phyloP scores from a whole-genome alignment of 2,113 vertebrate species.

The Cyprinodon brontotheroides region DNA sequence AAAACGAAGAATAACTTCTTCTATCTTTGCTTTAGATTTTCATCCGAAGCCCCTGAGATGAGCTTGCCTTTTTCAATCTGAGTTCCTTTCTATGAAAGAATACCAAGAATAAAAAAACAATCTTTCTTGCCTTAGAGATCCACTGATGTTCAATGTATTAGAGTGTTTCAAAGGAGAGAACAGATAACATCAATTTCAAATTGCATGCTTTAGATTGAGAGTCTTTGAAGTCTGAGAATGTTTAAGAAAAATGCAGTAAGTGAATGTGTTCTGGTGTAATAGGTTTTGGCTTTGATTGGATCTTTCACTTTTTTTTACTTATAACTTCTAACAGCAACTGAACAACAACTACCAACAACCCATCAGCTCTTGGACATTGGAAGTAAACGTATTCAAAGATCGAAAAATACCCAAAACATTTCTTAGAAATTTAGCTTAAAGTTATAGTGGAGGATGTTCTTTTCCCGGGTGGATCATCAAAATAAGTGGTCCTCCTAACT shows the following conservation, averaged over 20 bases:
- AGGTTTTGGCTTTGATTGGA: conserved; percentile 12
- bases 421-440: too few relatives aligned
- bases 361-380: background rate
- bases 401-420: too few relatives aligned
- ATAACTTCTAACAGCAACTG: background rate
- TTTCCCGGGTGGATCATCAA: too few relatives aligned
- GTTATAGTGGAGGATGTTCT: too few relatives aligned
- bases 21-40: conserved; percentile 34
- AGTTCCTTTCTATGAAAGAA: conserved; percentile 30
- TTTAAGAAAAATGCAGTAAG: conserved; percentile 49
- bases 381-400: background rate
- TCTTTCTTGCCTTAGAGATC: conserved; percentile 26
- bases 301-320: conserved; percentile 3
- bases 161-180: conserved; percentile 57
- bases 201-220: conserved; percentile 36
- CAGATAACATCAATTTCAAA: conserved; percentile 57
- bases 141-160: conserved; percentile 35
- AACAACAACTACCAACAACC: background rate
- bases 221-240: conserved; percentile 65
- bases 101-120: conserved; percentile 17
- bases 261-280: conserved; percentile 46
- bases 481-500: too few relatives aligned
- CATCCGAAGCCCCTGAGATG: conserved; percentile 42
- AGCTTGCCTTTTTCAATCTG: conserved; percentile 35
- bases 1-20: conserved; percentile 5